Percentiles rank a stretch among this genome's conserved stretches.
phyloP scores from a whole-genome alignment of 1,140 invertebrate species.

The Chrysoperla carnea region DNA sequence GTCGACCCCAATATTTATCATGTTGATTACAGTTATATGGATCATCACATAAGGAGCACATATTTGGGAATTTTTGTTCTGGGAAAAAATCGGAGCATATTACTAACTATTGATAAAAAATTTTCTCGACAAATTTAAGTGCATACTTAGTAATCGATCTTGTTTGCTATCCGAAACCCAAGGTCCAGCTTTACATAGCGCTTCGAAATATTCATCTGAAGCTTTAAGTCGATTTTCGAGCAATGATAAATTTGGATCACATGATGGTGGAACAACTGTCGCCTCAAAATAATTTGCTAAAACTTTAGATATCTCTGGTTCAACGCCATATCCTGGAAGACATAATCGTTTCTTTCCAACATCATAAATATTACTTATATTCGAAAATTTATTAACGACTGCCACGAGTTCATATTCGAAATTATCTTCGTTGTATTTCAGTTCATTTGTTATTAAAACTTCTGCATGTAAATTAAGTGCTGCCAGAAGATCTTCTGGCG shows the following conservation, averaged over 20 bases:
- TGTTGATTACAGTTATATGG: conserved; percentile 35
- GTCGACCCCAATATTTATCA: conserved; percentile 65
- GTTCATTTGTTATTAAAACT: conserved; percentile 48
- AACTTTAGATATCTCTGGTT: conserved; percentile 44
- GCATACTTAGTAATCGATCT: conserved; percentile 50
- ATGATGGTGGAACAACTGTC: conserved; percentile 41
- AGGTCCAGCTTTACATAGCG: conserved; percentile 61
- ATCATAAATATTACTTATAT: conserved; percentile 35
- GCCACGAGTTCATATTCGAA: conserved; percentile 50
- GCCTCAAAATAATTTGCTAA: conserved; percentile 54
- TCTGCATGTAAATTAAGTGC: conserved; percentile 44
- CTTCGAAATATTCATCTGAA: conserved; percentile 46
- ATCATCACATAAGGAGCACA: conserved; percentile 50
- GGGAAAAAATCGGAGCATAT: conserved; percentile 6
- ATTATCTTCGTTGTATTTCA: conserved; percentile 31
- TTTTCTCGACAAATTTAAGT: not conserved
- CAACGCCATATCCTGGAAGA: conserved; percentile 49
- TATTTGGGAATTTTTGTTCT: conserved; percentile 47
- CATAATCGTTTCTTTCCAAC: conserved; percentile 49
- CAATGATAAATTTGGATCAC: conserved; percentile 40
- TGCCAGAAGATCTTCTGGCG: conserved; percentile 62
- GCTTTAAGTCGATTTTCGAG: conserved; percentile 52
- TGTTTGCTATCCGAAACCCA: conserved; percentile 50
- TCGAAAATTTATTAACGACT: conserved; percentile 39
- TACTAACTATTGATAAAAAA: not conserved